Conservation (phyloP, 1,140 invertebrate species). For the Caenorhabditis tropicalis region DNA sequence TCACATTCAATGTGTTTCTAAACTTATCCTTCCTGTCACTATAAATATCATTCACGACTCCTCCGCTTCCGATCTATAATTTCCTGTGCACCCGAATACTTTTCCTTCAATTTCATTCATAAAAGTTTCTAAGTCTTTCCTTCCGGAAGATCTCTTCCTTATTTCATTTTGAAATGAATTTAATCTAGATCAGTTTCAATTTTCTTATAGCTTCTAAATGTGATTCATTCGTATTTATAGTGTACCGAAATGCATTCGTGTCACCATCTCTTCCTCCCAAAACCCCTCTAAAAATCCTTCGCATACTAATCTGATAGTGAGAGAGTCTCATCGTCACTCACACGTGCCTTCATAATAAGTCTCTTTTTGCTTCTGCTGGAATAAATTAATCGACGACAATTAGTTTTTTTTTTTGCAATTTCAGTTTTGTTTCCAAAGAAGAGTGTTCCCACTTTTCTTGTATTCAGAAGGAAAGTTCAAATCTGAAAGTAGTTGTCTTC, state of each 20-base stretch:
- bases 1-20: not conserved
- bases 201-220: not conserved
- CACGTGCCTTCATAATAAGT: constrained; percentile 30
- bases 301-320: constrained; percentile 42
- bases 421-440: too few relatives aligned
- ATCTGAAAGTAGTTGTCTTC: not conserved
- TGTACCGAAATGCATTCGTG: not conserved
- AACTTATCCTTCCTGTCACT: constrained; percentile 22
- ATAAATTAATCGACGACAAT: not conserved
- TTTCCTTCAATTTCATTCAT: not conserved
- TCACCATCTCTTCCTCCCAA: not conserved
- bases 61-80: constrained; percentile 38
- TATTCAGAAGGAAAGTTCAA: not conserved
- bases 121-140: not conserved
- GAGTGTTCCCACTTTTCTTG: too few relatives aligned
- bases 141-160: constrained; percentile 2
- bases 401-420: not conserved
- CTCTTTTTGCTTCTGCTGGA: not conserved
- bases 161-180: not conserved
- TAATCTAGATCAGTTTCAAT: not conserved
- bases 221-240: constrained; percentile 32
- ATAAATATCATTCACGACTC: constrained; percentile 17
- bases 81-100: not conserved
- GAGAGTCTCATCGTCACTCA: constrained; percentile 27
- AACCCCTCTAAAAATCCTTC: constrained; percentile 6